A percentile compares a stretch with the other conserved stretches of the same genome.
Evolutionary conservation across 1,140 invertebrate genomes (phyloP).

Genomic region (Drosophila persimilis): DNA sequence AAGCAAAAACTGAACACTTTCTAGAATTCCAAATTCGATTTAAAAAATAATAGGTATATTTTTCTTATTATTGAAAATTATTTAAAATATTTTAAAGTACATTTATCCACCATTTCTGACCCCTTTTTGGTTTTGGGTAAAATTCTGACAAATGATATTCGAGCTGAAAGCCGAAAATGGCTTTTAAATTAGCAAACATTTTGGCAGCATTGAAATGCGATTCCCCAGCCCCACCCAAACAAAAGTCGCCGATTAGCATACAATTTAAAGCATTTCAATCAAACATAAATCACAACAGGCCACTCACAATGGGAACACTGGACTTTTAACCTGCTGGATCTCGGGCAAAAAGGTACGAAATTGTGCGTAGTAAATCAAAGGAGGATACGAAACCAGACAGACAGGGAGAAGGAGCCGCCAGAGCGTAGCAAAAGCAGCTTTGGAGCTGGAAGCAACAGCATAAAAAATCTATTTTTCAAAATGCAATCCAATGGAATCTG

Average conservation of each 20-base stretch:
- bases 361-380: conserved; percentile 68
- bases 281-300: conserved; percentile 70
- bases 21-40: no score
- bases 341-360: conserved; percentile 50
- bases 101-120: no score
- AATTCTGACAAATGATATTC: conserved; percentile 39
- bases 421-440: conserved; percentile 6
- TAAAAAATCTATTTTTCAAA: conserved; percentile 76
- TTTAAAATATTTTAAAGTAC: no score
- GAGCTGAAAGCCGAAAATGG: conserved; percentile 28
- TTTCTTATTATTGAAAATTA: no score
- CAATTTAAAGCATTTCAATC: conserved; percentile 76
- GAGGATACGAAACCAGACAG: conserved; percentile 6
- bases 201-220: conserved; percentile 42
- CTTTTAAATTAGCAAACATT: conserved; percentile 59
- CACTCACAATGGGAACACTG: conserved; percentile 29
- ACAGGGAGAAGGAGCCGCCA: background rate
- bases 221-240: background rate
- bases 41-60: no score
- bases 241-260: conserved; percentile 64
- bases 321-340: conserved; percentile 3
- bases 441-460: conserved; percentile 47
- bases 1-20: no score
- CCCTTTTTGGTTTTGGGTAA: background rate
- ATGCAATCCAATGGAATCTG: conserved; percentile 63